A percentile compares a stretch with the other conserved stretches of the same genome.
Evolutionary conservation across 2,888 invertebrate species (phyloP).

Genomic region (Amblyjoppa fuscipennis): DNA sequence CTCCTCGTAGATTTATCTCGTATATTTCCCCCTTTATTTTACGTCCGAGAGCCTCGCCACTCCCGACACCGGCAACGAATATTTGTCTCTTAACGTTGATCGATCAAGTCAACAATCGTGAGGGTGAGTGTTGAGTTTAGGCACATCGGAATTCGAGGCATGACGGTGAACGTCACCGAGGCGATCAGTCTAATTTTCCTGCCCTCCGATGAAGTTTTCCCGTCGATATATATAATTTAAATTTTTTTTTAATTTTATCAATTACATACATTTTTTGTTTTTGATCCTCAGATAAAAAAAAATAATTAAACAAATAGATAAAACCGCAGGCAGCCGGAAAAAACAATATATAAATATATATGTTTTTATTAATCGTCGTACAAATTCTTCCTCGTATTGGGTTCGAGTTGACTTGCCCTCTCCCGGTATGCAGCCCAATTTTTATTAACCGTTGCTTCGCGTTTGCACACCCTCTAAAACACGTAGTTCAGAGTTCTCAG

Average conservation of each 20-base stretch:
- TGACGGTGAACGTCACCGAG: conserved; percentile 11
- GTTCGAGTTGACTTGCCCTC: not conserved
- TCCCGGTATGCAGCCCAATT: not conserved
- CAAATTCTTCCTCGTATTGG: not conserved
- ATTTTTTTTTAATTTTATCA: not conserved
- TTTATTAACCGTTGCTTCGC: not conserved
- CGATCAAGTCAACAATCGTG: conserved; percentile 59
- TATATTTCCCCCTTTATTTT: conserved; percentile 44
- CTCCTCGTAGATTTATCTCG: conserved; percentile 65
- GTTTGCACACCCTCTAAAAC: not conserved
- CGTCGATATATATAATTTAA: not conserved
- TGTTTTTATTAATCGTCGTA: too few species aligned
- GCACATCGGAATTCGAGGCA: conserved; percentile 35
- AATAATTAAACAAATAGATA: too few species aligned
- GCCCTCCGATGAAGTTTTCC: not conserved
- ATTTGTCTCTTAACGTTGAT: conserved; percentile 53
- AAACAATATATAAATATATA: too few species aligned
- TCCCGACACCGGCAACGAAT: conserved; percentile 50
- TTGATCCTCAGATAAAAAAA: too few species aligned
- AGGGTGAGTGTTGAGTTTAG: conserved; percentile 35
- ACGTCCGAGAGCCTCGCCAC: conserved; percentile 42
- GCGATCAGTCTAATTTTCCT: conserved; percentile 6
- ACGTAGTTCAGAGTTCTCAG: not conserved
- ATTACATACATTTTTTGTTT: too few species aligned
- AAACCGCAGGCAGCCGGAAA: too few species aligned